Evolutionary conservation across 2,113 vertebrate species (phyloP), one percentile per base, ranked within the genome.

Genomic region (Notechis scutatus): DNA sequence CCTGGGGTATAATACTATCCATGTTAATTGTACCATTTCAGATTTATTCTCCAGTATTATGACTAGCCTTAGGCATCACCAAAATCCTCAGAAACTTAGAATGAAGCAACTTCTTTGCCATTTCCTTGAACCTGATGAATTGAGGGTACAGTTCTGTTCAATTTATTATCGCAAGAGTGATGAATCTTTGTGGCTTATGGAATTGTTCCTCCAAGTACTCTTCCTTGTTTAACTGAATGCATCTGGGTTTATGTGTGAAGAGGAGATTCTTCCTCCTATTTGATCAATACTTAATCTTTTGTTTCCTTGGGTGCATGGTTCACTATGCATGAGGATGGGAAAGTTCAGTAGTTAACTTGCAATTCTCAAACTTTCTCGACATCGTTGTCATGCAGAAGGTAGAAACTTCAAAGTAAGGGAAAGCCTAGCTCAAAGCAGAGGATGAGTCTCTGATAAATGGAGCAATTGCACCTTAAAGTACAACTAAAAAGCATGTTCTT

Each of bases 31-130:
- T 96, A 97, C 96, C 94, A 93, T 94, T 94, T 94, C 96, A 96
- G 95, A 97, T 97, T 97, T 97, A 97, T 97, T 97, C 96, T 95
- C 94, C 92, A 94, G 95, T 95, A 96, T 96, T 96, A 96, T 91
- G 94, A 94, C 95, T 97, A 94, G 95, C 96, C 96, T 95, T 94
- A 26, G 96, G 97, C 96, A 92, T 93, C 93, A 94, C 92, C 93
- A 7, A 90, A 96, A 94, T 97, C 95, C 87, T 94, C 91, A 93
- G 21, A 97, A 96, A 64, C 95, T 96, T 95, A 61, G 85, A 96
- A 90, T 34, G 87, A 96, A 95, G 39, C 94, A 95, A 89, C 95
- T 96, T 94, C 96, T 95, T 89, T 85, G 94, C 93, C 93, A 93
- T 93, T 95, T 96, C 95, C 95, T 96, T 96, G 96, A 96, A 95